Base-by-base conservation (phyloP, 2,797 vertebrate genomes). In the Siniperca scherzeri region DNA sequence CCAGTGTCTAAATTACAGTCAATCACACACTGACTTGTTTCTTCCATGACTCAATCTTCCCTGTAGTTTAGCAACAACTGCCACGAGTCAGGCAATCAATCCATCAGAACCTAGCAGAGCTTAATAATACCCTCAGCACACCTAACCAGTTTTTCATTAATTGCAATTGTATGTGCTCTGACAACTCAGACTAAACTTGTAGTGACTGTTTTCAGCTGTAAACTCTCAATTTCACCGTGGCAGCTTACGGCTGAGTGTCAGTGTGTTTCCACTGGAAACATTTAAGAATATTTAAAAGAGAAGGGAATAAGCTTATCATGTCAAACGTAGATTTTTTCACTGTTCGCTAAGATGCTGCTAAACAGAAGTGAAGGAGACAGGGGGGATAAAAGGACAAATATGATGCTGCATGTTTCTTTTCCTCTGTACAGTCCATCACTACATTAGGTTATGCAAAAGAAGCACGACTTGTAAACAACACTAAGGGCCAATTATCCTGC, bases 401-500 rank as follows among this genome's bases (percentile, higher is more conserved):
- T 30, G 36, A 77, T 53, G 77, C 33, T 60, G 50, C 56, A 16
- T 48, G n/a, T 50, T 62, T 59, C 30, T 70, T 72, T 36, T 16
- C 44, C 17, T 36, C 14, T 42, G 61, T 61, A 27, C 36, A 12
- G 52, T 72, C 70, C 68, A 79, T 74, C 48, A 64, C 19, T 4
- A n/a, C 68, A 73, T 78, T 19, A 70, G 14, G 53, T 66, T 52
- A 70, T 67, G 42, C 27, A 78, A 80, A 90, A 81, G 53, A 70
- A 48, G 7, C 17, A 27, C 52, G 74, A 57, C 46, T 64, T 83
- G 77, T 89, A 90, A 88, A 88, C 82, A 88, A 80, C 69, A 66
- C 81, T 87, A 74, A 89, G 81, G 85, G 84, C 84, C 81, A 90
- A 92, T 93, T 92, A 91, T 81, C 75, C 22, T 46, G 61, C 38